Base-by-base conservation (phyloP, 35 echinoderm and acorn worm genomes). In the Acanthaster planci region DNA sequence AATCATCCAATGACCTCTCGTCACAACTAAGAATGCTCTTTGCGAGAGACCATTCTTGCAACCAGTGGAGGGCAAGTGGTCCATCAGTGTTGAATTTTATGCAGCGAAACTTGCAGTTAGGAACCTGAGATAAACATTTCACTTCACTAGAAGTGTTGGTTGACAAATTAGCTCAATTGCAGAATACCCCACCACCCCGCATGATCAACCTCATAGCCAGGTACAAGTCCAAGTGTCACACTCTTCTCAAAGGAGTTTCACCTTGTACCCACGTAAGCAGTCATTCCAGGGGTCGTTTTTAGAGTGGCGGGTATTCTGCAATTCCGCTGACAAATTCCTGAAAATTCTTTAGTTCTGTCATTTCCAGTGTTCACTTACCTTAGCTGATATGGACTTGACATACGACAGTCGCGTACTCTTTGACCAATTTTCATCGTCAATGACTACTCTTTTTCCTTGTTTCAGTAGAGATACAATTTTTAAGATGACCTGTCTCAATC, bases 371-470 rank as follows among this genome's bases (percentile, higher is more conserved):
- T 12, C 21, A 16, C 39, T 7, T 50, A 90, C 88, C 88, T 90
- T 90, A 35, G 37, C 27, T 51, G 14, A 52, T 16, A 90, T 77
- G 2, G 44, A 51, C 57, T 83, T 84, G 31, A 90, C 77, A 29
- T 76, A 84, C 14, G 88, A 90, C 19, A 30, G 18, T 72, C 88
- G 83, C 16, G 67, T 84, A 19, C 50, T 72, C 54, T 21, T 29
- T 6, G 80, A 77, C 88, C 88, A 90, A 50, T 90, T 90, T 47
- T 90, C 88, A 78, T 90, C 88, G 77, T 90, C 88, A 16, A 90
- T 77, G 15, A 84, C 88, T n/a, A 90, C 80, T 1, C 76, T 77
- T 16, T 76, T 38, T 1, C 88, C 88, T 40, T 58, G 29, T 84
- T 81, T 21, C 5, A 90, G 67, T 15, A 54, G 26, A 19, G 31